A percentile compares a stretch with the other conserved stretches of the same genome.
Evolutionary conservation across 2,113 vertebrate species (phyloP).

Genomic region (Mirza zaza): DNA sequence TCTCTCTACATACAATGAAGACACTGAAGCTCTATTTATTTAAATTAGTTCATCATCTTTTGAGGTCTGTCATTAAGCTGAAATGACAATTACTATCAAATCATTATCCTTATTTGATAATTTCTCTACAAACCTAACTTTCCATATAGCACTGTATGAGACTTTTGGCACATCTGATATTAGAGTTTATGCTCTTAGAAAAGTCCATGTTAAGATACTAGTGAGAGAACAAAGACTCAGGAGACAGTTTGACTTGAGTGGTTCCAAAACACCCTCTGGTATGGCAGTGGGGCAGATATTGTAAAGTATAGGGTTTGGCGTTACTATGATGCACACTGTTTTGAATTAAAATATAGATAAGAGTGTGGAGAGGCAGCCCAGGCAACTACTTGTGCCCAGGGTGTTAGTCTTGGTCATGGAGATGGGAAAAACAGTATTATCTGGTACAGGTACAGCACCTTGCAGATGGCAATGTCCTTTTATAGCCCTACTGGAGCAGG

Average conservation of each 20-base stretch:
- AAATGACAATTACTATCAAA: not conserved
- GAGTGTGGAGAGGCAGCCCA: not conserved
- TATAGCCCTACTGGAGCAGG: not conserved
- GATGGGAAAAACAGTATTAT: not conserved
- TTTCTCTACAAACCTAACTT: constrained; percentile 18
- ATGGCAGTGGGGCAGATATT: fast-evolving
- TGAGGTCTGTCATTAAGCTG: constrained; percentile 13
- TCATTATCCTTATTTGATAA: not conserved
- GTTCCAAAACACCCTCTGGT: not conserved
- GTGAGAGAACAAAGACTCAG: not conserved
- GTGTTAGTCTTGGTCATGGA: not conserved
- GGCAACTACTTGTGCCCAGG: not conserved
- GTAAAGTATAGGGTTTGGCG: not conserved
- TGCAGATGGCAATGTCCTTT: not conserved
- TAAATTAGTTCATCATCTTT: constrained; percentile 29
- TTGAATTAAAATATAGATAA: not conserved
- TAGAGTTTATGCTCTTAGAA: not conserved
- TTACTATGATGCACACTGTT: not conserved
- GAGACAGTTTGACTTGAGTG: not conserved
- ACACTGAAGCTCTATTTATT: not conserved
- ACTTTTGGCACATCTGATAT: not conserved
- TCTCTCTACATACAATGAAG: not conserved
- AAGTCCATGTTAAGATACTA: not conserved
- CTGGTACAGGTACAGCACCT: not conserved
- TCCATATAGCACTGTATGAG: not conserved